Percentiles rank a stretch among this genome's conserved stretches.
phyloP scores from a whole-genome alignment of 2,113 vertebrate species.

The Rhabdomys dilectus region DNA sequence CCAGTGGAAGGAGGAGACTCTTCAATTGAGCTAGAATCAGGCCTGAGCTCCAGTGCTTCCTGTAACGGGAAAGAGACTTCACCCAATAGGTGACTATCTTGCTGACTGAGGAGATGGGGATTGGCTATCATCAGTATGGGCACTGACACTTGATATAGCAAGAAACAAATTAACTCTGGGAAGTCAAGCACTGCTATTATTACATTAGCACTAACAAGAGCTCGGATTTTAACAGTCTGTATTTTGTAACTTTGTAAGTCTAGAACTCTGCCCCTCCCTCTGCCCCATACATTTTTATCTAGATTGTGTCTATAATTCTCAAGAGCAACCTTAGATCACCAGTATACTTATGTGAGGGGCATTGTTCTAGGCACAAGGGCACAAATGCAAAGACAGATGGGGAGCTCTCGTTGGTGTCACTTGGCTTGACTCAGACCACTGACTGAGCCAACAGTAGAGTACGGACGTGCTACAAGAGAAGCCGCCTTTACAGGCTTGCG shows the following conservation, averaged over 20 bases:
- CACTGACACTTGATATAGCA: neutral
- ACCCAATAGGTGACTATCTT: constrained; percentile 69
- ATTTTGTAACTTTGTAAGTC: neutral
- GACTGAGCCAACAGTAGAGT: neutral
- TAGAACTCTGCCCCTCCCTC: neutral
- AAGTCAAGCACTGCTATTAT: neutral
- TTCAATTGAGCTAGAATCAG: constrained; percentile 69
- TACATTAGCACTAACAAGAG: neutral
- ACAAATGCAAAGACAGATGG: neutral
- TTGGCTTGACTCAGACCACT: constrained; percentile 42
- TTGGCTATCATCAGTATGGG: neutral
- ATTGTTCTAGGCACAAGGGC: neutral
- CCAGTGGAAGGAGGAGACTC: constrained; percentile 82
- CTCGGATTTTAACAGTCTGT: neutral
- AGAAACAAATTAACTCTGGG: neutral
- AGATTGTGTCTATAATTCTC: constrained; percentile 5
- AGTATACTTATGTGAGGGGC: neutral
- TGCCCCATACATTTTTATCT: neutral
- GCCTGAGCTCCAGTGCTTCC: constrained; percentile 69
- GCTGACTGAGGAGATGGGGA: neutral
- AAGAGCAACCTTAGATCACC: neutral
- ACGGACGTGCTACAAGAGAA: neutral
- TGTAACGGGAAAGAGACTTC: constrained; percentile 77
- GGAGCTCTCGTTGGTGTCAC: neutral
- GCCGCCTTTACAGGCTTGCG: constrained; percentile 21